These are phyloP conservation scores for Upupa epops DNA, from an alignment of 2,113 vertebrate genomes.

Conservation along the genomic window DNA sequence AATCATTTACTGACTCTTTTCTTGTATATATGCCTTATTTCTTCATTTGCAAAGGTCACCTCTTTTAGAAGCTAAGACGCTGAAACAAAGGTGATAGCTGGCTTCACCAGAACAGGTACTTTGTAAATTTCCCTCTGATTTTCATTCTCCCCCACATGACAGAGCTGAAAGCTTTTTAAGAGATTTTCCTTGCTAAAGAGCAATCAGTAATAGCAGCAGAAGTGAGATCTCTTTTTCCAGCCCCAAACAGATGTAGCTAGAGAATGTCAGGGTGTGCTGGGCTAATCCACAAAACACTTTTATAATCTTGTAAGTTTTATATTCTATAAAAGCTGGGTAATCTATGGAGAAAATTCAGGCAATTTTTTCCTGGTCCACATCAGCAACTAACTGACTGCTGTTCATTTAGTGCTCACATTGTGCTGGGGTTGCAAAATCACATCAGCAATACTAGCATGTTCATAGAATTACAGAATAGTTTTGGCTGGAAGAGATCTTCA, in stretches of 20 bases:
- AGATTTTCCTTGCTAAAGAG: neutral
- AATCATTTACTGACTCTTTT: neutral
- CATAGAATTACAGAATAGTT: no score
- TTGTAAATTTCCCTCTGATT: constrained; percentile 3
- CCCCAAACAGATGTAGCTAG: neutral
- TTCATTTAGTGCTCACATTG: neutral
- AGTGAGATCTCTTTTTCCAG: neutral
- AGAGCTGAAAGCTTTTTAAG: neutral
- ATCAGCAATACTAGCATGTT: neutral
- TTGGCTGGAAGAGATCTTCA: no score
- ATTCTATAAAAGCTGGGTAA: neutral
- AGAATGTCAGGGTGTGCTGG: neutral
- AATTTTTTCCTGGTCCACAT: neutral
- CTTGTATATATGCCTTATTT: constrained; percentile 22
- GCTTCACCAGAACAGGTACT: neutral
- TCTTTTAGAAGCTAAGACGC: constrained; percentile 25
- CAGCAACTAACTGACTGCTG: neutral
- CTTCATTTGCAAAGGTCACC: constrained; percentile 60
- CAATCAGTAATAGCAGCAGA: neutral
- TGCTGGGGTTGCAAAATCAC: neutral
- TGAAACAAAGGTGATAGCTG: neutral
- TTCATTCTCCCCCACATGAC: neutral
- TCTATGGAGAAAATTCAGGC: neutral
- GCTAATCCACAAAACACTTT: neutral
- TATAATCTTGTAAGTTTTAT: neutral